A percentile compares a stretch with the other conserved stretches of the same genome.
Conservation (phyloP, 2,797 vertebrate genomes). For the Pseudochirops cupreus region DNA sequence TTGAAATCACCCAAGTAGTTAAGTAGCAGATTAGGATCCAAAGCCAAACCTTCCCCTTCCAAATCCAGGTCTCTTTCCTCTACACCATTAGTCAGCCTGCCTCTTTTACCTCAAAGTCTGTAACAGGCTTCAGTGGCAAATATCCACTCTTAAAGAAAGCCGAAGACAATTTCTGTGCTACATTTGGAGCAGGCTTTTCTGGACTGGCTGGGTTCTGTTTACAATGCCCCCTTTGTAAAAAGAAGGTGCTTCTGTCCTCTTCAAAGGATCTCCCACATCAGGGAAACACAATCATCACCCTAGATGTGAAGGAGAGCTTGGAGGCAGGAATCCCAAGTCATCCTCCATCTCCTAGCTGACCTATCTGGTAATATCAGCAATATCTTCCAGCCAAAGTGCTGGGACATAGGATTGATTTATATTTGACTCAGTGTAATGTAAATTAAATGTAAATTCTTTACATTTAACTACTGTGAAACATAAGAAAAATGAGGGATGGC, state of each 20-base stretch:
- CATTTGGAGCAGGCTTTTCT: not conserved
- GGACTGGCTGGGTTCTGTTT: not conserved
- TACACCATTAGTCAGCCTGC: not conserved
- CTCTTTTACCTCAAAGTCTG: not conserved
- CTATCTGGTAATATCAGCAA: not conserved
- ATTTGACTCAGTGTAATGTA: not conserved
- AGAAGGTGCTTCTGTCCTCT: not conserved
- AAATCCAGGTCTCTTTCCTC: not conserved
- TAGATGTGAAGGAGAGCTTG: not conserved
- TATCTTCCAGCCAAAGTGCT: not conserved
- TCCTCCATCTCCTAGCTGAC: not conserved
- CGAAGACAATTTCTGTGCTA: not conserved
- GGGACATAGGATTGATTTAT: not conserved
- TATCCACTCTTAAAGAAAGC: not conserved
- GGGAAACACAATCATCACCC: not conserved
- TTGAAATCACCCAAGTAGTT: not conserved
- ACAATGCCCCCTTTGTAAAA: not conserved
- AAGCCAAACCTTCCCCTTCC: not conserved
- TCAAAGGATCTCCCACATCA: not conserved
- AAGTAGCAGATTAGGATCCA: not conserved
- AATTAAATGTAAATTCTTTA: not conserved
- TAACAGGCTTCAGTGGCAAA: not conserved
- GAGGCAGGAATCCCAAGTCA: not conserved
- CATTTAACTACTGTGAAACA: not conserved
- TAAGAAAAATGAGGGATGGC: not conserved